Evolutionary conservation across 2,797 vertebrate species (phyloP).

Genomic region (Aselliscus stoliczkanus): DNA sequence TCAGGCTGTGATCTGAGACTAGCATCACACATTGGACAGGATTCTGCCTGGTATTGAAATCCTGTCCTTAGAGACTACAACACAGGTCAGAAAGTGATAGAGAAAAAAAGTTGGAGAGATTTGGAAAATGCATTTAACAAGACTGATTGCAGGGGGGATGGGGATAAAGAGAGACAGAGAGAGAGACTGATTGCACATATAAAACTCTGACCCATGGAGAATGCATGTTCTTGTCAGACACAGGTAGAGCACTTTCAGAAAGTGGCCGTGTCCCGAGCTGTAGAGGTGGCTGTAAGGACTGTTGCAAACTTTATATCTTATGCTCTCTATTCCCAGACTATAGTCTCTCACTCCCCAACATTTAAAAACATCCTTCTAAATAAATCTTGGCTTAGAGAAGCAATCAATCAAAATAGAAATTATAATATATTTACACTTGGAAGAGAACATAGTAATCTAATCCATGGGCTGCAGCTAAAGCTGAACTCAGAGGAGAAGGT

Average conservation of each 20-base stretch:
- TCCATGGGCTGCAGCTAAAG: not conserved
- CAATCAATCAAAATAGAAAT: not conserved
- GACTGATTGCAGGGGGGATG: too few species aligned
- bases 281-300: too few species aligned
- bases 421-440: not conserved
- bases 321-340: not conserved
- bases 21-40: not conserved
- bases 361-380: not conserved
- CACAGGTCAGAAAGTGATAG: not conserved
- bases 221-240: not conserved
- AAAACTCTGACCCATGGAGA: not conserved
- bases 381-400: not conserved
- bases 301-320: not conserved
- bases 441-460: not conserved
- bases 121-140: not conserved
- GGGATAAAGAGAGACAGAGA: not conserved
- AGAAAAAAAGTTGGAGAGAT: not conserved
- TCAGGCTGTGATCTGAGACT: not conserved
- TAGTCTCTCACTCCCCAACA: too few species aligned
- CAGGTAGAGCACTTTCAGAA: not conserved
- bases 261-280: not conserved
- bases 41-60: not conserved
- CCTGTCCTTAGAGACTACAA: not conserved
- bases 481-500: not conserved
- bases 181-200: rapidly evolving